Conservation (phyloP, 2,113 vertebrate genomes). For the Daphoenositta chrysoptera region DNA sequence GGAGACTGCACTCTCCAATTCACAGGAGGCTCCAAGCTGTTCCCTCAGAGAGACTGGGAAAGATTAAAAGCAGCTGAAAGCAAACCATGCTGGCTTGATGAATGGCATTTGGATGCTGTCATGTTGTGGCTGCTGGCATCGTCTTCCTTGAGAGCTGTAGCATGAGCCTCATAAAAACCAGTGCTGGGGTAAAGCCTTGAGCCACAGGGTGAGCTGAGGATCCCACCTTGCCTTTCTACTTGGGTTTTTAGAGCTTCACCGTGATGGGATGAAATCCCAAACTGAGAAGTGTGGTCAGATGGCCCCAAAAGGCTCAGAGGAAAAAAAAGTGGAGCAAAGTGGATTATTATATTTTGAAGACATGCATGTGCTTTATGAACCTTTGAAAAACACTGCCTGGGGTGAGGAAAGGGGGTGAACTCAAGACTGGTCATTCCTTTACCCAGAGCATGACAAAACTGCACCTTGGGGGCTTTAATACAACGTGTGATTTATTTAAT, state of each 20-base stretch:
- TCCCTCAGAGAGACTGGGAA: not conserved
- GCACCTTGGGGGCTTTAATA: not conserved
- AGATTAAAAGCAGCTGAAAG: conserved; percentile 20
- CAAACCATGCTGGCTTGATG: not conserved
- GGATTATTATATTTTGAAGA: not conserved
- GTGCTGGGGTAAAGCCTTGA: not conserved
- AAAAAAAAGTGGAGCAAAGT: not conserved
- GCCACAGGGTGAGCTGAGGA: not conserved
- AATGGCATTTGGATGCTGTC: not conserved
- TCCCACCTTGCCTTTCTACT: not conserved
- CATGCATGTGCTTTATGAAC: not conserved
- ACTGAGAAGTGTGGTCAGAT: not conserved
- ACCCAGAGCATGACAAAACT: not conserved
- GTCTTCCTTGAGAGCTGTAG: not conserved
- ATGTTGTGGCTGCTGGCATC: not conserved
- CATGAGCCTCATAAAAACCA: not conserved
- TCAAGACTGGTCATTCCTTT: not conserved
- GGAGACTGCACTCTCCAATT: not conserved
- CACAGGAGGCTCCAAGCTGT: not conserved
- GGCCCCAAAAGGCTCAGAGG: not conserved
- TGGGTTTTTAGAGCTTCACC: not conserved
- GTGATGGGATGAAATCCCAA: not conserved
- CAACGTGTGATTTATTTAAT: not conserved
- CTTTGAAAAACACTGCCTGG: not conserved
- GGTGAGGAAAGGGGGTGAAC: not conserved